Evolutionary conservation across 2,797 vertebrate species (phyloP), one percentile per base, ranked within the genome.

Genomic region (Antennarius maculatus): DNA sequence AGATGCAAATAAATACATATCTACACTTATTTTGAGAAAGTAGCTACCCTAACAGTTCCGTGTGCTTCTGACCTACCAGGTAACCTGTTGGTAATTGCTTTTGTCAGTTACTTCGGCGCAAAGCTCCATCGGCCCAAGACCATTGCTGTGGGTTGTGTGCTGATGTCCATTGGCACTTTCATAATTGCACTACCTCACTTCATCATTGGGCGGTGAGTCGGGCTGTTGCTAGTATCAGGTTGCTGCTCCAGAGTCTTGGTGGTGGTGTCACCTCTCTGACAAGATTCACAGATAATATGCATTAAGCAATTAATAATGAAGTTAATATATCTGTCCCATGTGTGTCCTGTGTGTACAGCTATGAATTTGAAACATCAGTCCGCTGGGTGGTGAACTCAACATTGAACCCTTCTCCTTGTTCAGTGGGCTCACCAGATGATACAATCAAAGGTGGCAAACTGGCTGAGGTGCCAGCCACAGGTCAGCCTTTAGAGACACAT

Each of bases 281-380:
- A 34, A 39, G 15, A 51, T 9, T 41, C 7, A 47, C 5, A 55
- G 7, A 28, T 50, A 56, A 2, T 29, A 27, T 53, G 7, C 23
- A n/a, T 1, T n/a, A 61, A 48, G 5, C 7, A 58, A 34, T 8
- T 8, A 34, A 34, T 34, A 34, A 34, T 34, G 39, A 7, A 11
- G 12, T 3, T 45, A 16, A 4, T 15, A 16, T 55, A 27, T 50
- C 16, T n/a, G 4, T 13, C 16, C 5, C 18, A 72, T 55, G 54
- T 63, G 74, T 91, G 12, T 71, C 87, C 89, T 86, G 56, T 80
- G 54, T 73, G 48, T 80, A 54, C 84, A 99, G 97, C 74, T 98
- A 98, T 81, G 85, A 81, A 58, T 97, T 93, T 68, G 95, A 96
- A 82, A 92, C 93, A 18, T 93, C 93, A 1, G 92, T 95, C 59